A percentile compares a stretch with the other conserved stretches of the same genome.
These are phyloP conservation scores for Cyclopterus lumpus DNA, from an alignment of 2,797 vertebrate species.

Conservation along the genomic window DNA sequence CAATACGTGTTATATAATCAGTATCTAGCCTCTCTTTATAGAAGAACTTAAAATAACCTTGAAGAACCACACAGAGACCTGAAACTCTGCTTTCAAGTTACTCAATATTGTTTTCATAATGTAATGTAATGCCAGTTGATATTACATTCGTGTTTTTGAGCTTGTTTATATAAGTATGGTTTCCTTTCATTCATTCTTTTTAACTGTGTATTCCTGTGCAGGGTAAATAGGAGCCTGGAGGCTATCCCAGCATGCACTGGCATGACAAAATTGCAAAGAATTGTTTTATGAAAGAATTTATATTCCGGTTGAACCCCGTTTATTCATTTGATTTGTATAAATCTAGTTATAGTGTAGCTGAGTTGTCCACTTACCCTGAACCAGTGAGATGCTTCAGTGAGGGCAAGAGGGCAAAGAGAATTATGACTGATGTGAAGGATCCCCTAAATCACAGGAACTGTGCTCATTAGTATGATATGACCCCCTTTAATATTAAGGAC, in stretches of 20 bases:
- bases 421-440: conserved; percentile 36
- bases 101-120: conserved; percentile 32
- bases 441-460: conserved; percentile 31
- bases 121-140: conserved; percentile 18
- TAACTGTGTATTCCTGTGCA: conserved; percentile 55
- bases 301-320: neutral
- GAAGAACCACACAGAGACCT: neutral
- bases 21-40: neutral
- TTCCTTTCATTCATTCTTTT: conserved; percentile 52
- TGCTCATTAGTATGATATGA: neutral
- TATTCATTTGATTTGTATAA: conserved; percentile 4
- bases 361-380: neutral
- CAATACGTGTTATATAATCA: neutral
- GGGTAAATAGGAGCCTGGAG: conserved; percentile 35
- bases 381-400: neutral
- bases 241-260: conserved; percentile 43
- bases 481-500: neutral
- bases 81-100: conserved; percentile 32
- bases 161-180: conserved; percentile 54
- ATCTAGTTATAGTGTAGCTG: neutral
- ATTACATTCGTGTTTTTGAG: conserved; percentile 31
- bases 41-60: conserved; percentile 54
- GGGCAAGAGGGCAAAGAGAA: conserved; percentile 14
- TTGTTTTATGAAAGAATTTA: neutral
- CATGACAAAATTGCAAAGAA: conserved; percentile 10